phyloP scores from a whole-genome alignment of 2,797 vertebrate genomes.

The Apodemus agrarius region DNA sequence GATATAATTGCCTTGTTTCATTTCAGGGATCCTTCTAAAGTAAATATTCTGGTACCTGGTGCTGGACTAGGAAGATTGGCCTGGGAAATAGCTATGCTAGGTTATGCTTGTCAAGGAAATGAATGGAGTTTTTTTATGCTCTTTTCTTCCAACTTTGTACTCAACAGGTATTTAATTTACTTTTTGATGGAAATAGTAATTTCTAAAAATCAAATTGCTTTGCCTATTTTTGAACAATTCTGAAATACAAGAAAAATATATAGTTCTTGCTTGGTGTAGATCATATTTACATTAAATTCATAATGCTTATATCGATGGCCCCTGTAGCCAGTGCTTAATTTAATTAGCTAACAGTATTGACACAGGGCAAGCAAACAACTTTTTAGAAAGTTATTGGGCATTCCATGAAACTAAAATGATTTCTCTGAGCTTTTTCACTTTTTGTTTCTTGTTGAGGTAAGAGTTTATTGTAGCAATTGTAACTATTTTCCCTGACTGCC shows the following conservation, averaged over 20 bases:
- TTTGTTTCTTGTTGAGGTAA: slow-evolving; percentile 17
- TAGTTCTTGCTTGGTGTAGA: slow-evolving; percentile 53
- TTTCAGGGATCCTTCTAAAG: slow-evolving; percentile 95
- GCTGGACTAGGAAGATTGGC: slow-evolving; percentile 98
- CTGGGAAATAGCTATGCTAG: slow-evolving; percentile 98
- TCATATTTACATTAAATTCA: slow-evolving; percentile 58
- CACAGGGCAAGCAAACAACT: neutral
- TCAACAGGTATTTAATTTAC: slow-evolving; percentile 95
- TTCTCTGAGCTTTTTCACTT: slow-evolving; percentile 41
- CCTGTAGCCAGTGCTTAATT: neutral
- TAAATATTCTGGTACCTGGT: slow-evolving; percentile 97
- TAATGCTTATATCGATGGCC: slow-evolving; percentile 33
- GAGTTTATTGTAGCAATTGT: slow-evolving; percentile 17
- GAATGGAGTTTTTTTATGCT: slow-evolving; percentile 99
- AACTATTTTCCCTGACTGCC: slow-evolving; percentile 4
- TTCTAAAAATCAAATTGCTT: slow-evolving; percentile 72
- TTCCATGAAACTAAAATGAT: slow-evolving; percentile 14
- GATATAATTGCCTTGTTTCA: slow-evolving; percentile 86
- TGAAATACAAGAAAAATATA: slow-evolving; percentile 70
- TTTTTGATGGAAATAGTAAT: slow-evolving; percentile 82
- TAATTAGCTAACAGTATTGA: slow-evolving; percentile 40
- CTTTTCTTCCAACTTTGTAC: slow-evolving; percentile 99
- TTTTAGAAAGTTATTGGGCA: slow-evolving; percentile 43
- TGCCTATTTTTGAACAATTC: slow-evolving; percentile 72
- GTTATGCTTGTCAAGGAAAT: slow-evolving; percentile 98